Percentiles rank a stretch among this genome's conserved stretches.
phyloP scores from a whole-genome alignment of 1,140 invertebrate species.

The Heterodera carotae region DNA sequence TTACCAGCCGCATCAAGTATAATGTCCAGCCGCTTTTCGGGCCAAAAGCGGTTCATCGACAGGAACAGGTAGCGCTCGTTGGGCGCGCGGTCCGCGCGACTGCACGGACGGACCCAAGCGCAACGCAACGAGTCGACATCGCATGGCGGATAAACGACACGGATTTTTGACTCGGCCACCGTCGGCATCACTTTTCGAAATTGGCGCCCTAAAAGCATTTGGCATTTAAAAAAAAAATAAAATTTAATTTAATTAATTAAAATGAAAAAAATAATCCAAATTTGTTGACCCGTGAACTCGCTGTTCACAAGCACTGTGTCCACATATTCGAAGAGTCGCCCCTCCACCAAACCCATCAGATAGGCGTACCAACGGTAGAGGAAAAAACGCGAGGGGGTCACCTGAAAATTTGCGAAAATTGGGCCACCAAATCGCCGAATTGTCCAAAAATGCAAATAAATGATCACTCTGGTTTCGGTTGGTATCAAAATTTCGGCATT shows the following conservation, averaged over 20 bases:
- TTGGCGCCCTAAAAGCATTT: constrained; percentile 51
- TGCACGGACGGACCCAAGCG: constrained; percentile 32
- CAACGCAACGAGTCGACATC: constrained; percentile 59
- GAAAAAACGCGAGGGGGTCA: constrained; percentile 63
- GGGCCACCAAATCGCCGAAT: too few species aligned
- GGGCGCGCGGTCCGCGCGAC: constrained; percentile 43
- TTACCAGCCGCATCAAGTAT: constrained; percentile 62
- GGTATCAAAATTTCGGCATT: too few species aligned
- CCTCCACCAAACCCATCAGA: constrained; percentile 61
- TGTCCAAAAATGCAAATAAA: too few species aligned
- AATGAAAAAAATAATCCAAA: not conserved
- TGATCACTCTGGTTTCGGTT: too few species aligned
- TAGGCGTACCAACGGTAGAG: constrained; percentile 64
- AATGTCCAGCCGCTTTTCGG: constrained; percentile 65
- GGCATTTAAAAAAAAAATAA: not conserved
- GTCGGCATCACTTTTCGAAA: constrained; percentile 61
- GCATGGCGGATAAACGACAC: constrained; percentile 63
- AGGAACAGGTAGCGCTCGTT: constrained; percentile 59
- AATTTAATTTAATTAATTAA: not conserved
- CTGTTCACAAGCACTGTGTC: constrained; percentile 65
- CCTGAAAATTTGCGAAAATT: not conserved
- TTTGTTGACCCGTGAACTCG: constrained; percentile 60
- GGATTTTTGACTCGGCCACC: constrained; percentile 52
- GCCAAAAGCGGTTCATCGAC: constrained; percentile 66
- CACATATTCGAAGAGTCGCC: constrained; percentile 50